Conservation (phyloP, 2,888 invertebrate genomes). For the Drosophila infuscata region DNA sequence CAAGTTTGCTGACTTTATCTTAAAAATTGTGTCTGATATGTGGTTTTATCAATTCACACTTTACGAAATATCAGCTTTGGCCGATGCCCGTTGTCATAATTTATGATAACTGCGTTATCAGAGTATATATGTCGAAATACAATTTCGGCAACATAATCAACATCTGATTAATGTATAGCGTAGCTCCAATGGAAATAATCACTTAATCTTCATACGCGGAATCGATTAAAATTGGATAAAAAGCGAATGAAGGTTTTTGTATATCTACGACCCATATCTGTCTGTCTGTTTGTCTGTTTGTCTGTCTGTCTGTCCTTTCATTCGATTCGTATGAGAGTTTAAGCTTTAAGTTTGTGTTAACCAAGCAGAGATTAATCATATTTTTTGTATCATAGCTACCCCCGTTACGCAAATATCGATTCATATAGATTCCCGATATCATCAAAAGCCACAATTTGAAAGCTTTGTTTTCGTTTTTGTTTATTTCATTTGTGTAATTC, state of each 20-base stretch:
- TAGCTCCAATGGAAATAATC: too few relatives aligned
- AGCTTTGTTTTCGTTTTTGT: constrained; percentile 1
- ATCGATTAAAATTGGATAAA: neutral
- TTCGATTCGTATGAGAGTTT: neutral
- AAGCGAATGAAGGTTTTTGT: neutral
- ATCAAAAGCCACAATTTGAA: neutral
- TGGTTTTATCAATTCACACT: too few relatives aligned
- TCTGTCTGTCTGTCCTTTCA: neutral
- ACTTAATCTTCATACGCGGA: neutral
- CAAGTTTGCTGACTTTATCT: too few relatives aligned
- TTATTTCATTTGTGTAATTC: constrained; percentile 10
- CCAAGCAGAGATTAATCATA: neutral
- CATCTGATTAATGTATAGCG: too few relatives aligned
- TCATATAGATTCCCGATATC: neutral
- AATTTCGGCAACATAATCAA: too few relatives aligned
- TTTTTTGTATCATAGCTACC: neutral
- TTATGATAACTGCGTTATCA: too few relatives aligned
- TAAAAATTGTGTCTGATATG: too few relatives aligned
- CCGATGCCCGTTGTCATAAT: too few relatives aligned
- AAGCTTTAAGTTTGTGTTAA: neutral
- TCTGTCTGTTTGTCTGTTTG: neutral
- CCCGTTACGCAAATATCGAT: neutral
- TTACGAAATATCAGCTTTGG: too few relatives aligned
- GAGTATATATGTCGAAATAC: too few relatives aligned
- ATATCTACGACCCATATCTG: neutral